Percentiles rank a stretch among this genome's conserved stretches.
These are phyloP conservation scores for Sanderia malayensis DNA, from an alignment of 30 jellyfish, hydroid and myxozoan species.

Conservation along the genomic window DNA sequence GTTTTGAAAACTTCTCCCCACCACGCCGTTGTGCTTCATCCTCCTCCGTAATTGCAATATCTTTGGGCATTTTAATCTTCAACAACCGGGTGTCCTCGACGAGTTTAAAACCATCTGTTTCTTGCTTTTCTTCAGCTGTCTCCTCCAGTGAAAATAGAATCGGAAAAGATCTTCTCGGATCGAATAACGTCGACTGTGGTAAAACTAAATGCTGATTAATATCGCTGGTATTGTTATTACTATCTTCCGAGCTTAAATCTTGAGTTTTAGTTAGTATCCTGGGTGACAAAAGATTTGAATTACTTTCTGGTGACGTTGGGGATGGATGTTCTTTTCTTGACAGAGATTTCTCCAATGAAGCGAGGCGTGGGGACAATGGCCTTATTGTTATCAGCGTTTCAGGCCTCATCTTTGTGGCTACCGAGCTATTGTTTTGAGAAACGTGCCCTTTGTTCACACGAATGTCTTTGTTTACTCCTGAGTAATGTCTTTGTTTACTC, in stretches of 20 bases:
- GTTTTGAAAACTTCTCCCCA: background rate
- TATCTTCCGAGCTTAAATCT: background rate
- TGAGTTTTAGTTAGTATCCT: constrained; percentile 47
- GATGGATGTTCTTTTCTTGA: constrained; percentile 19
- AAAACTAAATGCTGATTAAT: too few species aligned
- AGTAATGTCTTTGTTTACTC: background rate
- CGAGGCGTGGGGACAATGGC: constrained; percentile 56
- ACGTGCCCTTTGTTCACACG: background rate
- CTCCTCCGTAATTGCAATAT: background rate
- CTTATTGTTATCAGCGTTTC: constrained; percentile 23
- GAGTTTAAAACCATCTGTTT: too few species aligned
- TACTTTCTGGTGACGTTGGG: constrained; percentile 23
- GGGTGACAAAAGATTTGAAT: constrained; percentile 48
- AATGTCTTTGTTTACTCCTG: background rate
- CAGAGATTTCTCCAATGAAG: constrained; percentile 37
- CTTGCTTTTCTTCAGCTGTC: too few species aligned
- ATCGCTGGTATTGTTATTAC: too few species aligned
- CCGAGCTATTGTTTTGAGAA: background rate
- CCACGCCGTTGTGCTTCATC: background rate
- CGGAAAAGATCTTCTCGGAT: background rate
- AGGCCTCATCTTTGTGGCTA: background rate
- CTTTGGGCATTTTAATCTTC: too few species aligned
- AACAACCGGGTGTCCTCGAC: background rate
- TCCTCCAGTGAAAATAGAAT: background rate
- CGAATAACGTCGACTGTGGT: too few species aligned